Percentiles rank a stretch among this genome's conserved stretches.
Evolutionary conservation across 1,140 invertebrate species (phyloP).

Genomic region (Nasonia vitripennis): DNA sequence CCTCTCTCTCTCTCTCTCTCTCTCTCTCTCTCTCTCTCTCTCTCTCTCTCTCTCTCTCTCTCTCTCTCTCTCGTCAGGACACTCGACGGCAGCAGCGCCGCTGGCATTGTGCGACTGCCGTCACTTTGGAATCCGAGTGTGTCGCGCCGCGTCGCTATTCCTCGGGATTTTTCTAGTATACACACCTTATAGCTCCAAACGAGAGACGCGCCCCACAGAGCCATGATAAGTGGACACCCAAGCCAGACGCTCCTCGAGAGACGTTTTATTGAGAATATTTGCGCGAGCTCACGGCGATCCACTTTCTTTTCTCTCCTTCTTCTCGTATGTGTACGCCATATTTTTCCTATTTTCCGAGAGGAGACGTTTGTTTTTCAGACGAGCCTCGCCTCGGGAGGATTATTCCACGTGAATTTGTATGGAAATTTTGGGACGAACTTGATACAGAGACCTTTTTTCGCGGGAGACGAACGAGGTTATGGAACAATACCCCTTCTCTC

Average conservation of each 20-base stretch:
- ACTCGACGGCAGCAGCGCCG: not conserved
- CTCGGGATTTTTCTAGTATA: conserved; percentile 22
- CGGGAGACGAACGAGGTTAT: not conserved
- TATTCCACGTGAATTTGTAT: conserved; percentile 38
- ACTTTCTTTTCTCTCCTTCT: not conserved
- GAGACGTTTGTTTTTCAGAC: not conserved
- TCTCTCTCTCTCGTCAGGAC: not conserved
- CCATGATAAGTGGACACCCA: conserved; percentile 3
- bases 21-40: not conserved
- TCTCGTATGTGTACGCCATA: not conserved
- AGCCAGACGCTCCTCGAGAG: not conserved
- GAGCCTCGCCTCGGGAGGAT: not conserved
- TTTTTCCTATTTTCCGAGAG: not conserved
- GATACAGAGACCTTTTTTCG: not conserved
- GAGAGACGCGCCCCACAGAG: not conserved
- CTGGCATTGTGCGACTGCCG: not conserved
- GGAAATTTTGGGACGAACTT: conserved; percentile 23
- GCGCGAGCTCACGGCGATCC: not conserved
- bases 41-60: not conserved
- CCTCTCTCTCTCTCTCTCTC: not conserved
- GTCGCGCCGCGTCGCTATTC: not conserved
- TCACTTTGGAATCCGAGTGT: conserved; percentile 2
- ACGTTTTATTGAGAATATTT: conserved; percentile 37
- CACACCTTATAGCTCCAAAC: not conserved
- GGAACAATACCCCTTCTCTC: not conserved